Evolutionary conservation across 2,888 invertebrate genomes (phyloP).

Genomic region (Patella caerulea): DNA sequence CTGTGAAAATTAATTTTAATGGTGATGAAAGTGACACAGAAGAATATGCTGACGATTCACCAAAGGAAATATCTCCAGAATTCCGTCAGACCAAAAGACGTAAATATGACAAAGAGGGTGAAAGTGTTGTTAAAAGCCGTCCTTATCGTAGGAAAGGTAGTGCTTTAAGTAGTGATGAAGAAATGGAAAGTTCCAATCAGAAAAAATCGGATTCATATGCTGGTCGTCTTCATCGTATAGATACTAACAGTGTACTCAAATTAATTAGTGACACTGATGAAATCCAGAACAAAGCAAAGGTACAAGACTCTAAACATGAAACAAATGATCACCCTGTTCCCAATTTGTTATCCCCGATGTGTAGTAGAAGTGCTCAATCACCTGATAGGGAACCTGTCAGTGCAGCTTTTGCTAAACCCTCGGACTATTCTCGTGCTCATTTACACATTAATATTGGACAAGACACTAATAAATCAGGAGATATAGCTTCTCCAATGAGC

Average conservation of each 20-base stretch:
- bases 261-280: neutral
- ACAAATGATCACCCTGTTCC: slow-evolving; percentile 7
- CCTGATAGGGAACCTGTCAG: slow-evolving; percentile 57
- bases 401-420: slow-evolving; percentile 15
- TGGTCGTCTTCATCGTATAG: slow-evolving; percentile 4
- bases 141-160: slow-evolving; percentile 51
- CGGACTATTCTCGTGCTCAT: neutral
- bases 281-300: slow-evolving; percentile 7
- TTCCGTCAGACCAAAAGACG: slow-evolving; percentile 56
- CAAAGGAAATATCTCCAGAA: slow-evolving; percentile 53
- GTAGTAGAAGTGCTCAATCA: slow-evolving; percentile 54
- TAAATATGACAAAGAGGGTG: slow-evolving; percentile 44
- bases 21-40: slow-evolving; percentile 51
- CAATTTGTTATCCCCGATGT: slow-evolving; percentile 13
- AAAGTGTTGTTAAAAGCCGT: slow-evolving; percentile 41
- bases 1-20: slow-evolving; percentile 25
- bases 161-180: slow-evolving; percentile 56
- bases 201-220: slow-evolving; percentile 15
- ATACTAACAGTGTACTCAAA: neutral
- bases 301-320: neutral
- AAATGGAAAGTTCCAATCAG: slow-evolving; percentile 30
- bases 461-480: neutral
- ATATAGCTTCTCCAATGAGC: slow-evolving; percentile 1
- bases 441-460: neutral
- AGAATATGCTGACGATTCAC: slow-evolving; percentile 48